Evolutionary conservation across 2,888 invertebrate species (phyloP).

Genomic region (Dendrolimus houi): DNA sequence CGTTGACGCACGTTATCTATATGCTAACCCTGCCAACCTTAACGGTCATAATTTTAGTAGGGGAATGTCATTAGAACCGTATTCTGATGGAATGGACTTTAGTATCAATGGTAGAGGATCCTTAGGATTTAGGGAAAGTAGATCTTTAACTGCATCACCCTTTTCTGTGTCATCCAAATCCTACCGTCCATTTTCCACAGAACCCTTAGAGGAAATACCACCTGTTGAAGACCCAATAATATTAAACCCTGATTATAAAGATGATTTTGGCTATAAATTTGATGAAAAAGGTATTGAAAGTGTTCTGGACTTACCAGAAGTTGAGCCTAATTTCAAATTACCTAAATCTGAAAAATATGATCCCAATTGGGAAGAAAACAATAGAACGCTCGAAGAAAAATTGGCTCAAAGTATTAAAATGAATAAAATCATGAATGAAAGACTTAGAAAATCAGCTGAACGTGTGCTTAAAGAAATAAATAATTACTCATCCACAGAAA

Average conservation of each 20-base stretch:
- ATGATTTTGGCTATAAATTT: slow-evolving; percentile 32
- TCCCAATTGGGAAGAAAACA: slow-evolving; percentile 30
- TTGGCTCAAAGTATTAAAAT: slow-evolving; percentile 6
- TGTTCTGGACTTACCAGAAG: slow-evolving; percentile 13
- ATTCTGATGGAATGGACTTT: slow-evolving; percentile 5
- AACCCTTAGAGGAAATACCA: slow-evolving; percentile 41
- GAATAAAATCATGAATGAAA: slow-evolving; percentile 3
- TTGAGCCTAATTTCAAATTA: slow-evolving; percentile 43
- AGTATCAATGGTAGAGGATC: neutral
- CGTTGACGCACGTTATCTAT: neutral
- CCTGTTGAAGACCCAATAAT: slow-evolving; percentile 56
- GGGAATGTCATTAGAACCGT: neutral
- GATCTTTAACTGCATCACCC: slow-evolving; percentile 44
- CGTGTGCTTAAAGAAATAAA: slow-evolving; percentile 8
- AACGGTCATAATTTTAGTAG: neutral
- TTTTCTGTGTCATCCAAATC: slow-evolving; percentile 31
- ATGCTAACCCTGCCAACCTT: neutral
- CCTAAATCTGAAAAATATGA: slow-evolving; percentile 58
- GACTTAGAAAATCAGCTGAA: slow-evolving; percentile 11
- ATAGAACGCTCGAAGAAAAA: slow-evolving; percentile 6
- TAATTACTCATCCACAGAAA: slow-evolving; percentile 3
- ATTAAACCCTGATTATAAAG: slow-evolving; percentile 45
- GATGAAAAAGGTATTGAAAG: slow-evolving; percentile 27
- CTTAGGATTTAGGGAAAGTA: slow-evolving; percentile 13
- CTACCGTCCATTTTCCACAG: slow-evolving; percentile 53